Percentiles rank a stretch among this genome's conserved stretches.
These are phyloP conservation scores for Oscheius sp. DNA, from an alignment of 2,888 invertebrate species.

Conservation along the genomic window DNA sequence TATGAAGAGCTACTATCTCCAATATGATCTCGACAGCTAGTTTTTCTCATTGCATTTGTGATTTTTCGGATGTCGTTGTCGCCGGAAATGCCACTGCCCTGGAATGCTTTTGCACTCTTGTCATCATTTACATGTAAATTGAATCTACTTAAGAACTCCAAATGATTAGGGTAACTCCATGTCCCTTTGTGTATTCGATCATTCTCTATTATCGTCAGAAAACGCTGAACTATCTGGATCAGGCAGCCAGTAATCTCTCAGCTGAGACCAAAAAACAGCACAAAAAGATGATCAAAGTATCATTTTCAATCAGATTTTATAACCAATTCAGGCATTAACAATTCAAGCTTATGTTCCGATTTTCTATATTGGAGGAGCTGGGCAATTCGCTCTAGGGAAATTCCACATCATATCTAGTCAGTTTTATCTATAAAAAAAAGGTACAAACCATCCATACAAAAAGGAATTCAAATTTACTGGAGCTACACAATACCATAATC, in stretches of 20 bases:
- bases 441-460: no score
- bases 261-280: conserved; percentile 36
- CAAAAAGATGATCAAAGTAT: conserved; percentile 32
- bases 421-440: not conserved
- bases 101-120: conserved; percentile 12
- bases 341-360: conserved; percentile 42
- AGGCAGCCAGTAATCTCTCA: conserved; percentile 34
- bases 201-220: conserved; percentile 36
- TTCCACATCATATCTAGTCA: conserved; percentile 32
- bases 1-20: conserved; percentile 34
- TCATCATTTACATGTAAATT: conserved; percentile 47
- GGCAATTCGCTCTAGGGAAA: conserved; percentile 36
- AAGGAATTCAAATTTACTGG: no score
- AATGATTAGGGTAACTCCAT: conserved; percentile 36
- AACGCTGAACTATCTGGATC: conserved; percentile 35
- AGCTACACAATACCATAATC: no score
- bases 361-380: conserved; percentile 40
- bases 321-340: conserved; percentile 20
- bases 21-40: conserved; percentile 34
- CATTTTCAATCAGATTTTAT: not conserved
- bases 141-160: no score
- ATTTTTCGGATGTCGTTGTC: not conserved
- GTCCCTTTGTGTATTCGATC: conserved; percentile 38
- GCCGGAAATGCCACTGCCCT: conserved; percentile 10
- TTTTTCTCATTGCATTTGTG: not conserved